These are phyloP conservation scores for Tribolium castaneum DNA, from an alignment of 1,140 invertebrate species.

Conservation along the genomic window DNA sequence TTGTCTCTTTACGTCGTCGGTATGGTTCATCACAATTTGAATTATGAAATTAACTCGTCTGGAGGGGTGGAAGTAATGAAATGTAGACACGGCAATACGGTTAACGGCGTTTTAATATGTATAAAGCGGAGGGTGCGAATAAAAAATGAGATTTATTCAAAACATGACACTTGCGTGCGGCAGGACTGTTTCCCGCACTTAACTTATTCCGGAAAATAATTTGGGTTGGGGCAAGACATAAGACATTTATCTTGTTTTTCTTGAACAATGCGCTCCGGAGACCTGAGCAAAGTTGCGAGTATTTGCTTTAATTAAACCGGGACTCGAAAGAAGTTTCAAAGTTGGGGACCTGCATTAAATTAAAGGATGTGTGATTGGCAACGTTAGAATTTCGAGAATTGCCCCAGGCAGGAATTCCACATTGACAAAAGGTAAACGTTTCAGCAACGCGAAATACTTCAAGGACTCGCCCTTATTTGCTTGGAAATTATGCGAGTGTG, in stretches of 20 bases:
- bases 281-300: neutral
- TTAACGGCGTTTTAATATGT: slow-evolving; percentile 23
- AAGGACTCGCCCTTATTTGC: slow-evolving; percentile 26
- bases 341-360: neutral
- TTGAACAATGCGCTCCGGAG: neutral
- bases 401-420: neutral
- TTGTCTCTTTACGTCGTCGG: neutral
- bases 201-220: slow-evolving; percentile 7
- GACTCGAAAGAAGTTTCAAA: neutral
- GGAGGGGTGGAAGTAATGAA: neutral
- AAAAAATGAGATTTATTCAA: slow-evolving; percentile 33
- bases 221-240: neutral
- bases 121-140: slow-evolving; percentile 19
- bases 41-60: slow-evolving; percentile 13
- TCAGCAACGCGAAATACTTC: slow-evolving; percentile 2
- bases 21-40: slow-evolving; percentile 4
- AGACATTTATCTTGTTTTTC: neutral
- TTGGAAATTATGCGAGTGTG: slow-evolving; percentile 7
- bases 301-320: neutral
- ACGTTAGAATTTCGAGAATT: slow-evolving; percentile 8
- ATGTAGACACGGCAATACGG: slow-evolving; percentile 10
- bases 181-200: neutral
- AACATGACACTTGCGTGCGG: slow-evolving; percentile 27
- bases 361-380: neutral
- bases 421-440: slow-evolving; percentile 6